Base-by-base conservation (phyloP, 2,797 vertebrate genomes). In the Hyperoplus immaculatus region DNA sequence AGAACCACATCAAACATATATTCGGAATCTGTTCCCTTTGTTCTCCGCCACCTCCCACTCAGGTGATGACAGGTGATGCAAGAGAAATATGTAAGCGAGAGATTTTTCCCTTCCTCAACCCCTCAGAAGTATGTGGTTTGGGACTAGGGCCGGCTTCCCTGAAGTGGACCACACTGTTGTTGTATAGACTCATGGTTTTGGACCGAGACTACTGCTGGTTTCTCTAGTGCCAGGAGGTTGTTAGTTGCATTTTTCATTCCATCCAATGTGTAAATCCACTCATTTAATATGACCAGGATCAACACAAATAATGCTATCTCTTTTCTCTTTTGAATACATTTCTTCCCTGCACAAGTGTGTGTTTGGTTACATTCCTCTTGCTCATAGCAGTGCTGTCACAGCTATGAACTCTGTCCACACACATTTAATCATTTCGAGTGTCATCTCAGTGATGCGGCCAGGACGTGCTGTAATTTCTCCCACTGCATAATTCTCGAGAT, bases 391-490 rank as follows among this genome's bases (percentile, higher is more conserved):
- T 75, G 63, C 56, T 56, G 81, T 85, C 86, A 75, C 39, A 47
- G 59, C 63, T 51, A 39, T 67, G 65, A 77, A 77, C 72, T 69
- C 66, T 74, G 76, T 16, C 61, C 64, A 79, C 65, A 72, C 75
- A 54, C 15, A 73, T 87, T 86, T 83, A 84, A 89, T 92, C 82
- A 88, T 74, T 64, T 59, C 11, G 65, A 85, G 72, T 75, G 71
- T 84, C 72, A 66, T 85, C 68, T 77, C 60, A 60, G 72, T 58
- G 38, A 66, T 50, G 62, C 21, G 69, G 80, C 80, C 86, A 84
- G 80, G 74, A 72, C 69, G 72, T 80, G 83, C 88, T 85, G 84
- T 89, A 67, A 67, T 84, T 82, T 79, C 70, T 84, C 80, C 78
- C 83, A 61, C 76, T 80, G 41, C 36, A 42, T 43, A 60, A 66